Conservation (phyloP, 2,888 invertebrate species). For the Catocala sponsa region DNA sequence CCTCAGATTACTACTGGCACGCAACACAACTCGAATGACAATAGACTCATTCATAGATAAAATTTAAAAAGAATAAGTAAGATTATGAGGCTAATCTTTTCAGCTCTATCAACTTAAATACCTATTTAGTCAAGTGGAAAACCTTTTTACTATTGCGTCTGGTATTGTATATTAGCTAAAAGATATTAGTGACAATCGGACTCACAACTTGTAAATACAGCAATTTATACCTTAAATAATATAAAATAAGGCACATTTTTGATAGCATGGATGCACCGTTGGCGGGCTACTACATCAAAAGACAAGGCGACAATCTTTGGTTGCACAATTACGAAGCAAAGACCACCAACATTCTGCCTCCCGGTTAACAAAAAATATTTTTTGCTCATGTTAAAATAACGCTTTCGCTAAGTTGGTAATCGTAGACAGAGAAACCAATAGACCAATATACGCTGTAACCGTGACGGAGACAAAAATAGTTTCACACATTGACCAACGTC, state of each 20-base stretch:
- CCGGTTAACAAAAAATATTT: constrained; percentile 10
- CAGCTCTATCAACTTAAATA: constrained; percentile 6
- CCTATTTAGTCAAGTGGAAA: constrained; percentile 24
- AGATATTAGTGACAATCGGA: constrained; percentile 34
- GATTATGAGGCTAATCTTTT: constrained; percentile 5
- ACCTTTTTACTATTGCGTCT: constrained; percentile 40
- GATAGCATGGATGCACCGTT: neutral
- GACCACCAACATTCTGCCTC: constrained; percentile 35
- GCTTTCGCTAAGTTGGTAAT: neutral
- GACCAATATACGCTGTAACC: too few species aligned
- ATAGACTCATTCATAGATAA: neutral
- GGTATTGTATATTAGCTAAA: constrained; percentile 17
- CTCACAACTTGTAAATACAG: constrained; percentile 12
- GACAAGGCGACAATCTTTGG: constrained; percentile 25
- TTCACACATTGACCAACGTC: too few species aligned
- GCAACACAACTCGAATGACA: too few species aligned
- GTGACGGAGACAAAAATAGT: too few species aligned
- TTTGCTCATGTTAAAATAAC: neutral
- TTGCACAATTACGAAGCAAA: constrained; percentile 44
- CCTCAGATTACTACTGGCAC: too few species aligned
- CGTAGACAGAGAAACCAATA: too few species aligned
- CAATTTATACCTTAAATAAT: constrained; percentile 4
- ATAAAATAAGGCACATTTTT: neutral
- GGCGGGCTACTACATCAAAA: constrained; percentile 23
- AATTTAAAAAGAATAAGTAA: neutral